phyloP scores from a whole-genome alignment of 2,797 vertebrate genomes.

The Pachyuromys duprasi region DNA sequence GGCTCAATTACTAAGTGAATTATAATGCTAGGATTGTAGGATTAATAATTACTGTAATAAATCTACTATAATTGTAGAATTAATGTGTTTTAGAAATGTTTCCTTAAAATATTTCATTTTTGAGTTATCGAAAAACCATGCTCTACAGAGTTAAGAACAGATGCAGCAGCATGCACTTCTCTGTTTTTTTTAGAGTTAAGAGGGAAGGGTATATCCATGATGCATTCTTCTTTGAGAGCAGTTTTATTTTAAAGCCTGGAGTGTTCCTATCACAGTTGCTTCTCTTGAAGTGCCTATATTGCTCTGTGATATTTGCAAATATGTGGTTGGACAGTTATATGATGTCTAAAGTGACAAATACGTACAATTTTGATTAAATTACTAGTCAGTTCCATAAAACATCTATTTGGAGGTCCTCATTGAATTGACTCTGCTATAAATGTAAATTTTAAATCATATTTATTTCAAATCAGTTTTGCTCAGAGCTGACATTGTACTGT shows the following conservation, averaged over 20 bases:
- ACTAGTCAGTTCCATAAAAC: slow-evolving; percentile 39
- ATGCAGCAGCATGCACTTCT: slow-evolving; percentile 13
- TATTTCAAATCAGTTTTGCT: slow-evolving; percentile 59
- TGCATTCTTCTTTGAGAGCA: slow-evolving; percentile 39
- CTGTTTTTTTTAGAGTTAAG: background rate
- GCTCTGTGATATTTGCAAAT: slow-evolving; percentile 29
- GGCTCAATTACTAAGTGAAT: slow-evolving; percentile 30
- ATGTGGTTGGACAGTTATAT: background rate
- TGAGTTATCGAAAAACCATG: background rate
- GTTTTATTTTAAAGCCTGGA: slow-evolving; percentile 20
- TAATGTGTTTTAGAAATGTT: slow-evolving; percentile 50
- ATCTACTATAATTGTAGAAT: slow-evolving; percentile 40
- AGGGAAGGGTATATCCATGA: slow-evolving; percentile 1
- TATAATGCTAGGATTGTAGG: slow-evolving; percentile 51
- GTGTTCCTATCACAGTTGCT: background rate
- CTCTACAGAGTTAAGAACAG: background rate
- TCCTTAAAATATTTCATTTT: slow-evolving; percentile 41
- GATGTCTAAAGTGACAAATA: slow-evolving; percentile 36
- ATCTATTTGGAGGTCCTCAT: slow-evolving; percentile 43
- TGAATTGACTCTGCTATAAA: slow-evolving; percentile 50
- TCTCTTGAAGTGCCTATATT: background rate
- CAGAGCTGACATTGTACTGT: slow-evolving; percentile 13
- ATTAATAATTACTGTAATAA: slow-evolving; percentile 53
- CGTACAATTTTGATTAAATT: slow-evolving; percentile 39
- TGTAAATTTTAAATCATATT: slow-evolving; percentile 54